Conservation (phyloP, 1,140 invertebrate genomes). For the Nebria ingens region DNA sequence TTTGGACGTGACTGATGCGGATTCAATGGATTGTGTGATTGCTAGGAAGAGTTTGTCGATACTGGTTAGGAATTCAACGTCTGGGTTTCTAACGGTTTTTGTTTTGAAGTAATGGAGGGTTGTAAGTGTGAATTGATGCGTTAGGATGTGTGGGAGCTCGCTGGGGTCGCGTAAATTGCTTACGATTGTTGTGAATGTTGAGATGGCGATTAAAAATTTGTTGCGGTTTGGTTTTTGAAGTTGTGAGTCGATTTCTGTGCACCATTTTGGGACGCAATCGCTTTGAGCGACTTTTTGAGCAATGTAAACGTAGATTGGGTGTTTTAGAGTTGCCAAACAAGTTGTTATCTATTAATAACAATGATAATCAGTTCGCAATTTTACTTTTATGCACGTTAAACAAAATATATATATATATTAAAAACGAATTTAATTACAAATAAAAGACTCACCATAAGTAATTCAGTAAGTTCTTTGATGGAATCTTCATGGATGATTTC, state of each 20-base stretch:
- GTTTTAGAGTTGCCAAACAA: slow-evolving; percentile 42
- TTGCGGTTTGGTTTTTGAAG: slow-evolving; percentile 48
- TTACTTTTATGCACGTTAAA: no score
- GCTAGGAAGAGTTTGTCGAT: slow-evolving; percentile 42
- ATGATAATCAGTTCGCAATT: slow-evolving; percentile 16
- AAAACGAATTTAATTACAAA: slow-evolving; percentile 12
- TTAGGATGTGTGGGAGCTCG: slow-evolving; percentile 24
- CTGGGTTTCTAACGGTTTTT: slow-evolving; percentile 36
- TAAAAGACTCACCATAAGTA: slow-evolving; percentile 44
- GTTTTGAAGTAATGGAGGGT: slow-evolving; percentile 42
- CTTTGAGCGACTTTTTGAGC: slow-evolving; percentile 38
- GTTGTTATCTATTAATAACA: slow-evolving; percentile 45
- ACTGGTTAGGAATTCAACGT: slow-evolving; percentile 33
- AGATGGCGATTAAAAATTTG: slow-evolving; percentile 40
- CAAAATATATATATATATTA: no score
- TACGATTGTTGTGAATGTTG: slow-evolving; percentile 23
- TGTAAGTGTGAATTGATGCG: slow-evolving; percentile 29
- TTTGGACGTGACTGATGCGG: slow-evolving; percentile 37
- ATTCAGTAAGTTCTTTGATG: slow-evolving; percentile 40
- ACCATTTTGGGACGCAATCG: slow-evolving; percentile 40
- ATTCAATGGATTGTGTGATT: slow-evolving; percentile 39
- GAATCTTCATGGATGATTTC: slow-evolving; percentile 45
- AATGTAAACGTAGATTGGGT: slow-evolving; percentile 50
- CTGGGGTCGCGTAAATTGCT: slow-evolving; percentile 18
- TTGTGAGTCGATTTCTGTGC: slow-evolving; percentile 43